Conservation (phyloP, 2,113 vertebrate genomes). For the Thamnaconus septentrionalis region DNA sequence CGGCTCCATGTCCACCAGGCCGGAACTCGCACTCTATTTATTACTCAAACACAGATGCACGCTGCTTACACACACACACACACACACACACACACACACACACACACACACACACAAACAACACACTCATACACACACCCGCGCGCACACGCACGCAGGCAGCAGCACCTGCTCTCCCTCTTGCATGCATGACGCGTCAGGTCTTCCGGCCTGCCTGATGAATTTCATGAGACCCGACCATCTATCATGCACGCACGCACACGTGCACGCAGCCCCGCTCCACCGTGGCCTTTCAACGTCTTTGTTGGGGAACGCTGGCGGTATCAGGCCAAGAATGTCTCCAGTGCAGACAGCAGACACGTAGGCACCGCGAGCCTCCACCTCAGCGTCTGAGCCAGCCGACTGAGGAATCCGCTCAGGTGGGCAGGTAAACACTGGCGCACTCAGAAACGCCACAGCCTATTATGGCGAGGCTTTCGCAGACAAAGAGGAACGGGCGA, state of each 20-base stretch:
- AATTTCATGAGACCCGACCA: slow-evolving; percentile 20
- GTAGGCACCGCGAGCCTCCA: slow-evolving; percentile 62
- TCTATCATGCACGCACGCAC: not conserved
- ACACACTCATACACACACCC: slow-evolving; percentile 32
- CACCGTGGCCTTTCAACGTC: slow-evolving; percentile 69
- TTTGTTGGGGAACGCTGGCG: slow-evolving; percentile 55
- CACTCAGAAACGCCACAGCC: slow-evolving; percentile 55
- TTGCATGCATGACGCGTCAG: slow-evolving; percentile 37
- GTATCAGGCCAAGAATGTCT: slow-evolving; percentile 71
- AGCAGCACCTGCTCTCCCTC: slow-evolving; percentile 55
- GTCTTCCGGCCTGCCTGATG: slow-evolving; percentile 32
- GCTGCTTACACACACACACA: slow-evolving; percentile 13
- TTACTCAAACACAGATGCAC: slow-evolving; percentile 47
- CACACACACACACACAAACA: slow-evolving; percentile 23
- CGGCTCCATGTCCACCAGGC: slow-evolving; percentile 6
- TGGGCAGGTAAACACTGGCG: slow-evolving; percentile 67
- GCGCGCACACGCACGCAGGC: not conserved
- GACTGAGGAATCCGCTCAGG: slow-evolving; percentile 61
- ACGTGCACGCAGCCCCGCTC: slow-evolving; percentile 10
- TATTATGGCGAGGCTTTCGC: not conserved
- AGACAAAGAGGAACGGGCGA: too few species aligned
- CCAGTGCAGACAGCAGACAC: slow-evolving; percentile 63
- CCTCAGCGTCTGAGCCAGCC: slow-evolving; percentile 57
- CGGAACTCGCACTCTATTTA: slow-evolving; percentile 50
- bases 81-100: slow-evolving; percentile 20